phyloP scores from a whole-genome alignment of 2,888 invertebrate species.

The Lasioglossum vierecki region DNA sequence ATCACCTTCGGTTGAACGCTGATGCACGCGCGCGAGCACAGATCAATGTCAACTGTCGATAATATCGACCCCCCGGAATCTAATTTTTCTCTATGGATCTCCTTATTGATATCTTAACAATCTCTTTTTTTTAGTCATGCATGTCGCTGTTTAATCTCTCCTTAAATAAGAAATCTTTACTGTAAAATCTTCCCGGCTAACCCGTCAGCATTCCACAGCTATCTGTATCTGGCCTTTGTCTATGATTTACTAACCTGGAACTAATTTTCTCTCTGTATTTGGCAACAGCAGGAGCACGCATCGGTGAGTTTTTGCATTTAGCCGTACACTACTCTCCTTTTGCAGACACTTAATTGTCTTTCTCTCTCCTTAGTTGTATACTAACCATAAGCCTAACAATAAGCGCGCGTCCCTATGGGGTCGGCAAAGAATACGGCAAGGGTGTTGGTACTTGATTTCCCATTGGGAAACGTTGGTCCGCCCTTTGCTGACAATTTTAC shows the following conservation, averaged over 20 bases:
- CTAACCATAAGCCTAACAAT: not conserved
- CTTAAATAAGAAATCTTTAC: constrained; percentile 18
- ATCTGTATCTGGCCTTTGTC: constrained; percentile 66
- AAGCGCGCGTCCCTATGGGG: not conserved
- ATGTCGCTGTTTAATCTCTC: not conserved
- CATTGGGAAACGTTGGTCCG: not conserved
- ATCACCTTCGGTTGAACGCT: not conserved
- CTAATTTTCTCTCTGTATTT: constrained; percentile 80
- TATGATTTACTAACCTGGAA: constrained; percentile 77
- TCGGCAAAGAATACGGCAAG: not conserved
- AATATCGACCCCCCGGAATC: not conserved
- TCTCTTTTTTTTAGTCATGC: not conserved
- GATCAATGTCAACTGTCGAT: not conserved
- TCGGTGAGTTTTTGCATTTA: constrained; percentile 81
- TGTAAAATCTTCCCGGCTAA: constrained; percentile 43
- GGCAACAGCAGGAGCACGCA: constrained; percentile 83
- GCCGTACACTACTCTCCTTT: constrained; percentile 11
- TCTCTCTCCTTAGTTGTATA: not conserved
- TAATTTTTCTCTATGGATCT: not conserved
- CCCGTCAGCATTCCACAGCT: constrained; percentile 48
- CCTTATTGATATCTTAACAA: not conserved
- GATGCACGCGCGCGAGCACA: constrained; percentile 30
- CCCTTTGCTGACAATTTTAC: not conserved
- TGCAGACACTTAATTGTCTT: not conserved
- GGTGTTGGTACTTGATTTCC: not conserved